phyloP scores from a whole-genome alignment of 2,888 invertebrate species.

The Chalcosyrphus nemorum region DNA sequence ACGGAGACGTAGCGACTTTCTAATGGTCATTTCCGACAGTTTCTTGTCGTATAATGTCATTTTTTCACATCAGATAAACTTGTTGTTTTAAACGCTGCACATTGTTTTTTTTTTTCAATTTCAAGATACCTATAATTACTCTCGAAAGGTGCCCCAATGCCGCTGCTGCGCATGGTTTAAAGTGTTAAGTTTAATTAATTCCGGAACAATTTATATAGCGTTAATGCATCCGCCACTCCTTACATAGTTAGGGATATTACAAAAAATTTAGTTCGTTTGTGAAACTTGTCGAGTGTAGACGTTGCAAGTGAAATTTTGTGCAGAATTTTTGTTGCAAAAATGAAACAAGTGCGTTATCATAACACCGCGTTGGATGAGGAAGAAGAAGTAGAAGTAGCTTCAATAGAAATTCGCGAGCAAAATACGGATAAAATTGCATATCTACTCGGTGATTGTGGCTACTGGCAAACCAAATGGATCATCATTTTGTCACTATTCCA shows the following conservation, averaged over 20 bases:
- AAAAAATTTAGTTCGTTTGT: constrained; percentile 38
- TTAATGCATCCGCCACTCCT: constrained; percentile 38
- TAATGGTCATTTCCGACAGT: constrained; percentile 4
- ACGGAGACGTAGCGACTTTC: not conserved
- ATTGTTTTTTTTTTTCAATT: not conserved
- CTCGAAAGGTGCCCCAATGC: constrained; percentile 38
- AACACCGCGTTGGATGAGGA: constrained; percentile 3
- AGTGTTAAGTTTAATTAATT: constrained; percentile 48
- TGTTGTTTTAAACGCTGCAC: not conserved
- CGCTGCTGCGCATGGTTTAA: constrained; percentile 17
- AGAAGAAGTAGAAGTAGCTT: constrained; percentile 74
- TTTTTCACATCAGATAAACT: not conserved
- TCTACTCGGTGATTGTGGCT: constrained; percentile 84
- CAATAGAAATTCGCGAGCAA: constrained; percentile 75
- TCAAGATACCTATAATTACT: constrained; percentile 20
- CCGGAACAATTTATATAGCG: constrained; percentile 31
- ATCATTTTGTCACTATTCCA: constrained; percentile 84
- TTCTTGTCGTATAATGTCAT: not conserved
- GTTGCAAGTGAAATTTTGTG: constrained; percentile 23
- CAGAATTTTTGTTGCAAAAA: not conserved
- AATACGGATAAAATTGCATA: constrained; percentile 82
- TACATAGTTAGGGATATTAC: constrained; percentile 10
- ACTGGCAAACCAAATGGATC: constrained; percentile 85
- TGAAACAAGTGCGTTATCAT: constrained; percentile 35
- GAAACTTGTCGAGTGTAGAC: constrained; percentile 51